Evolutionary conservation across 2,797 vertebrate species (phyloP).

Genomic region (Scyliorhinus canicula): DNA sequence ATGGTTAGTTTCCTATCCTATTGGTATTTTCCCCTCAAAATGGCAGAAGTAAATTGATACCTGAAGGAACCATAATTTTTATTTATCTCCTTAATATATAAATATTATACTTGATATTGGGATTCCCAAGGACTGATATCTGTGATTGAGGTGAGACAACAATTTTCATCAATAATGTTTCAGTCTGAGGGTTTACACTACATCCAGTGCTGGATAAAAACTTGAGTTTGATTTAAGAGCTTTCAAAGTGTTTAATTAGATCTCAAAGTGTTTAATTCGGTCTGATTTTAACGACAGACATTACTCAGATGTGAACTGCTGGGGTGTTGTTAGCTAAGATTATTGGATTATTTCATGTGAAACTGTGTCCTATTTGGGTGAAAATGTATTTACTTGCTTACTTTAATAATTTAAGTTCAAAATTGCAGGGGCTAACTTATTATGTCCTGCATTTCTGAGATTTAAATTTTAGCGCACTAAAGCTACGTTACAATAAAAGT

Average conservation of each 20-base stretch:
- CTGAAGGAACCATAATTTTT: neutral
- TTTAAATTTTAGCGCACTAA: neutral
- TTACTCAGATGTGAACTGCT: neutral
- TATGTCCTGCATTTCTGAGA: neutral
- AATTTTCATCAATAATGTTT: neutral
- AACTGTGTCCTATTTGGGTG: neutral
- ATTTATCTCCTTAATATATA: neutral
- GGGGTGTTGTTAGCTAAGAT: neutral
- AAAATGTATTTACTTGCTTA: constrained; percentile 2
- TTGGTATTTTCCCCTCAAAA: neutral
- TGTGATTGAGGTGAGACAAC: neutral
- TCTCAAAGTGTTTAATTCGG: constrained; percentile 27
- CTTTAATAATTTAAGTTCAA: neutral
- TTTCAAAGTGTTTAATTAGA: constrained; percentile 26
- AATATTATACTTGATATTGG: too few relatives aligned
- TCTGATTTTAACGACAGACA: neutral
- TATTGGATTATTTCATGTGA: neutral
- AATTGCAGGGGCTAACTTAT: neutral
- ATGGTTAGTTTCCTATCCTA: neutral
- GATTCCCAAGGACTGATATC: neutral
- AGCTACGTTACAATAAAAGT: too few relatives aligned
- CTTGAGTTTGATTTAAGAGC: neutral
- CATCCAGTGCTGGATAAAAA: neutral
- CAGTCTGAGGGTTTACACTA: neutral
- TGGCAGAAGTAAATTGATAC: neutral